Evolutionary conservation across 2,888 invertebrate species (phyloP).

Genomic region (Tetranychus truncatus): DNA sequence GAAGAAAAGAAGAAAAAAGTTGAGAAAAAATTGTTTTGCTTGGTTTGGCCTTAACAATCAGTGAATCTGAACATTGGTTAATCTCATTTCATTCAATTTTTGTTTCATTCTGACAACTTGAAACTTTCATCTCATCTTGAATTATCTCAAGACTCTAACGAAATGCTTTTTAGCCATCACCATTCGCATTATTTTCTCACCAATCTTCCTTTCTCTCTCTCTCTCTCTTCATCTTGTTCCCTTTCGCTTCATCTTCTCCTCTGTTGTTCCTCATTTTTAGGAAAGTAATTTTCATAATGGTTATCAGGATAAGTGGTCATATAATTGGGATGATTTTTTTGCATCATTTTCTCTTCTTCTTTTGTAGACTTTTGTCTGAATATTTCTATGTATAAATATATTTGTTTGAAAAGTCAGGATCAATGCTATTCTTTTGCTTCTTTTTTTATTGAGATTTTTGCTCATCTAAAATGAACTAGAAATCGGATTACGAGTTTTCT

Average conservation of each 20-base stretch:
- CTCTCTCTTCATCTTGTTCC: not conserved
- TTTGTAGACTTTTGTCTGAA: not conserved
- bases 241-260: conserved; percentile 3
- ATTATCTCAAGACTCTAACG: too few species aligned
- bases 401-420: not conserved
- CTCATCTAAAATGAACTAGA: not conserved
- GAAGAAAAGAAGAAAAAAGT: not conserved
- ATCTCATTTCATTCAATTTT: not conserved
- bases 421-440: not conserved
- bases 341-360: not conserved
- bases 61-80: not conserved
- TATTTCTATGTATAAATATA: not conserved
- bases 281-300: not conserved
- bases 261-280: not conserved
- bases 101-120: not conserved
- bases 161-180: not conserved
- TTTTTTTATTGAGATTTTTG: not conserved
- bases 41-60: not conserved
- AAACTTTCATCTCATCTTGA: not conserved
- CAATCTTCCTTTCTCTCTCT: not conserved
- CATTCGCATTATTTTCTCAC: not conserved
- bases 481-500: not conserved
- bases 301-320: not conserved
- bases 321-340: not conserved
- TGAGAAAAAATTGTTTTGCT: not conserved